These are phyloP conservation scores for Xiphorhynchus erythropygius DNA, from an alignment of 2,797 vertebrate species.

Conservation along the genomic window DNA sequence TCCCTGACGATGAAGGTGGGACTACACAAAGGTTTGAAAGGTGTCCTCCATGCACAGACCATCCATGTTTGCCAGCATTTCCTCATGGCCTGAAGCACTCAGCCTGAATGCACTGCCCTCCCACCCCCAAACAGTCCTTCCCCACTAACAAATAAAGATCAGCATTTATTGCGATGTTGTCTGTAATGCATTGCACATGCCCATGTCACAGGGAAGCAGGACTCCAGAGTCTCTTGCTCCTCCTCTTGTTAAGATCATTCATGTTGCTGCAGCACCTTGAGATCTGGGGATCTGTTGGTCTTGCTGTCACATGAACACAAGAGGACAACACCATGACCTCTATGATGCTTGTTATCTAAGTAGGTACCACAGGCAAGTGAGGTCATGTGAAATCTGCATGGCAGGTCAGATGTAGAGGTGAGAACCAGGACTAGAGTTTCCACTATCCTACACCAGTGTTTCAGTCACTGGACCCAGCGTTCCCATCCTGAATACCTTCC, in stretches of 20 bases:
- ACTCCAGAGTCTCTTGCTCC: not conserved
- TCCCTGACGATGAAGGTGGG: not conserved
- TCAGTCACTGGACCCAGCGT: not conserved
- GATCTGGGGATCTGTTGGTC: not conserved
- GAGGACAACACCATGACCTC: not conserved
- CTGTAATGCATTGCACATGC: not conserved
- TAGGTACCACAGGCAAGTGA: not conserved
- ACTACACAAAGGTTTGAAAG: not conserved
- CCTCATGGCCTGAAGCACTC: not conserved
- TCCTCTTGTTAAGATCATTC: not conserved
- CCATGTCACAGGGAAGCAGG: fast-evolving
- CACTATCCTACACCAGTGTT: fast-evolving
- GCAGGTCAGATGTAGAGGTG: not conserved
- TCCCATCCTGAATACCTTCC: not conserved
- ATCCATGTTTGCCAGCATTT: not conserved
- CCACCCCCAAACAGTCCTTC: not conserved
- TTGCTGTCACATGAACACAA: not conserved
- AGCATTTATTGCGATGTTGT: not conserved
- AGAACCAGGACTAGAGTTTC: not conserved
- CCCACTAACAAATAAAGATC: not conserved
- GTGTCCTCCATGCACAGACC: not conserved
- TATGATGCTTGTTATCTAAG: not conserved
- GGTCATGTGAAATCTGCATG: not conserved
- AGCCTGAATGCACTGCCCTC: not conserved
- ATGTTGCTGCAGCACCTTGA: not conserved